These are phyloP conservation scores for Smittia sp. DNA, from an alignment of 2,888 invertebrate species.

Conservation along the genomic window DNA sequence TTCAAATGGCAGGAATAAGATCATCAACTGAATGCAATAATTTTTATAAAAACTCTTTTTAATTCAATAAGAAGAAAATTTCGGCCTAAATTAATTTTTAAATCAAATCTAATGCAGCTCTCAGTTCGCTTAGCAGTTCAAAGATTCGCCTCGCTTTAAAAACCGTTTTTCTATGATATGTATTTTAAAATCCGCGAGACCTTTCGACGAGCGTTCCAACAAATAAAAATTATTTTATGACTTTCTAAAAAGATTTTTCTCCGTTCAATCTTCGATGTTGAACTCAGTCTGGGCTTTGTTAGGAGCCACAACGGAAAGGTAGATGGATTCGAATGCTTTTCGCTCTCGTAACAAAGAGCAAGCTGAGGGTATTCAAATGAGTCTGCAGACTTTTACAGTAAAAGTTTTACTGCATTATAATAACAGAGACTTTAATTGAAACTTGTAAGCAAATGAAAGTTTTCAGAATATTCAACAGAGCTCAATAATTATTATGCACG, in stretches of 20 bases:
- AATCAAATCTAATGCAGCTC: background rate
- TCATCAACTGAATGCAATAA: constrained; percentile 26
- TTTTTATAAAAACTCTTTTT: background rate
- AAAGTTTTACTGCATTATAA: constrained; percentile 6
- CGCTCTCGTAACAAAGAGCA: background rate
- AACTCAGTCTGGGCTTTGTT: background rate
- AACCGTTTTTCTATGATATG: constrained; percentile 14
- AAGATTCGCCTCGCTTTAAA: background rate
- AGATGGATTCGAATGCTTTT: background rate
- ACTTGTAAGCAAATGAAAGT: background rate
- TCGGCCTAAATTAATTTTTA: background rate
- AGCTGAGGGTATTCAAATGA: no score
- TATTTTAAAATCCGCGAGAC: background rate
- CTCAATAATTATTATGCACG: background rate
- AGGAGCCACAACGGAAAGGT: background rate
- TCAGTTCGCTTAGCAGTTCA: background rate
- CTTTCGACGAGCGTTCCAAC: background rate
- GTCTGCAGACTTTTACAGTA: background rate
- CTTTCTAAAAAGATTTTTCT: constrained; percentile 13
- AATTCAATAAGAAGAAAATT: background rate
- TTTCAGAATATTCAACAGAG: background rate
- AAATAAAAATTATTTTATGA: constrained; percentile 7
- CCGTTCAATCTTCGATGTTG: background rate
- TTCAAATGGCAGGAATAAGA: background rate
- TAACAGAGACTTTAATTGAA: constrained; percentile 11